Percentiles rank a stretch among this genome's conserved stretches.
phyloP scores from a whole-genome alignment of 2,888 invertebrate species.

The Laothoe populi region DNA sequence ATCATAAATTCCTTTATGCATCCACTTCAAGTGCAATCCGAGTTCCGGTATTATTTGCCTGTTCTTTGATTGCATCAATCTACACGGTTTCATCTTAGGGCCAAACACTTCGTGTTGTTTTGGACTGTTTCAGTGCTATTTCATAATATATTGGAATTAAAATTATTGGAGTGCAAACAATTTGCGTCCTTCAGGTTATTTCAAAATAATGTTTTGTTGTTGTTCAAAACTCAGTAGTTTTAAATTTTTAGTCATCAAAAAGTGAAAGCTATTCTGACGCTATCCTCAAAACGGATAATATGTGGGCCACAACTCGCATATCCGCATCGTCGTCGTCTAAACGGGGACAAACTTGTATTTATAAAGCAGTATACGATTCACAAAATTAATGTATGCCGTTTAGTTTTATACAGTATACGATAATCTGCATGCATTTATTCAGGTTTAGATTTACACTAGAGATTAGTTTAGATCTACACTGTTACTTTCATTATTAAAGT shows the following conservation, averaged over 20 bases:
- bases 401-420: not conserved
- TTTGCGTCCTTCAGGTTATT: not conserved
- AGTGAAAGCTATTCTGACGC: constrained; percentile 30
- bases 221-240: not conserved
- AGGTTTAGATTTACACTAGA: not conserved
- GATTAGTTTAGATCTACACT: no score
- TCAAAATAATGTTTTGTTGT: not conserved
- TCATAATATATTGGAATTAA: not conserved
- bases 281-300: constrained; percentile 34
- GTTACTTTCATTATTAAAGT: not conserved
- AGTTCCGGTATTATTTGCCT: not conserved
- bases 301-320: constrained; percentile 25
- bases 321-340: constrained; percentile 27
- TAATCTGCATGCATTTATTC: not conserved
- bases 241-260: constrained; percentile 25
- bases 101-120: constrained; percentile 10
- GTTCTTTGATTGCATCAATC: not conserved
- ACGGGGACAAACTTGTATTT: constrained; percentile 33
- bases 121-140: not conserved
- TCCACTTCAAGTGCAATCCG: not conserved
- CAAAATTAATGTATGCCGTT: constrained; percentile 9
- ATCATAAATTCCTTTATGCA: not conserved
- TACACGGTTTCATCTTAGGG: not conserved
- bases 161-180: not conserved
- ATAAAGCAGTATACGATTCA: constrained; percentile 8